Base-by-base conservation (phyloP, 2,888 invertebrate genomes). In the Cephus nigrinus region DNA sequence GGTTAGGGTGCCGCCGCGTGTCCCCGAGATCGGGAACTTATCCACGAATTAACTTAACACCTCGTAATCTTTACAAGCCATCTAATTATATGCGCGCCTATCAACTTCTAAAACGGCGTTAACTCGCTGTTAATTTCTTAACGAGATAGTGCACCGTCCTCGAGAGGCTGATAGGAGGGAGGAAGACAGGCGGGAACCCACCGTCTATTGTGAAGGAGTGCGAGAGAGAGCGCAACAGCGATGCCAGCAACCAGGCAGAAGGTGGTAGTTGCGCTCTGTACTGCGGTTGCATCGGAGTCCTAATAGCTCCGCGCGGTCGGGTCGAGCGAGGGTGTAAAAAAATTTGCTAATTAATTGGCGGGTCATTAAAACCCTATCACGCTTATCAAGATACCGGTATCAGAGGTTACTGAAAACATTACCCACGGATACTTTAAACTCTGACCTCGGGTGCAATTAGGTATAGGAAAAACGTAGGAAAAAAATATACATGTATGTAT, bases 331-430 rank as follows among this genome's bases (percentile, higher is more conserved):
- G 75, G 78, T 75, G 78, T 80, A 78, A 75, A 80, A 75, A 79
- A 75, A 73, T 36, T 69, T 40, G 87, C 84, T 89, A 89, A 89
- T 89, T 89, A 89, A 89, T 89, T 89, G 88, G 85, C 87, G 86
- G 83, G 87, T 87, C 88, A 89, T 89, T 89, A 89, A 89, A 89
- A 88, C 84, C 83, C 78, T 84, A 76, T 32, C 31, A 76, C 78
- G 73, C 75, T 78, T 80, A 75, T 78, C 77, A 79, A 78, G 78
- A 80, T 81, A 55, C 55, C 55, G 40, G 15, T 23, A 23, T 55
- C 55, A 1, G 9, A 0, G 55, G 23, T 9, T 5, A 40, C 55
- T 55, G 12, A 23, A 55, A 55, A 55, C 23, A 23, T 55, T 55
- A 55, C 1, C 55, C 9, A 3, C 1, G 55, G 55, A 55, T 23